Conservation (phyloP, 2,888 invertebrate genomes). For the Xanthorhoe spadicearia region DNA sequence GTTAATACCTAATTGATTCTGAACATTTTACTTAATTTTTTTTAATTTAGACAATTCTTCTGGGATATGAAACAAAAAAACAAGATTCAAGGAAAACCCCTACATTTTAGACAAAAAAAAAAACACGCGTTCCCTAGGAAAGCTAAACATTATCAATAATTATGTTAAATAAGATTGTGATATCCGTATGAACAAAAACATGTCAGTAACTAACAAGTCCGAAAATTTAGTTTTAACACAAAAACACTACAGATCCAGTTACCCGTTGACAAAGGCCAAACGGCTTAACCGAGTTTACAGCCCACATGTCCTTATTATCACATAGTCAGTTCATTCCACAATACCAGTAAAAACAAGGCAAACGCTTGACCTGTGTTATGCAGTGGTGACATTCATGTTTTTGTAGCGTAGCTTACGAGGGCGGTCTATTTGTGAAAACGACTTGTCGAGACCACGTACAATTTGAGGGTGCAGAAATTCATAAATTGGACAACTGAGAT, state of each 20-base stretch:
- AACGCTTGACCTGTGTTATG: constrained; percentile 40
- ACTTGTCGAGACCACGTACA: constrained; percentile 5
- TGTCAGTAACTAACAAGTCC: too few species aligned
- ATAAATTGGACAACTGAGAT: constrained; percentile 8
- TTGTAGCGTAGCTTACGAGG: constrained; percentile 25
- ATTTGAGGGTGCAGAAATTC: neutral
- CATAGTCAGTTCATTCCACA: constrained; percentile 28
- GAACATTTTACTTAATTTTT: too few species aligned
- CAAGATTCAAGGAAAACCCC: too few species aligned
- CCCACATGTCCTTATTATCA: constrained; percentile 30
- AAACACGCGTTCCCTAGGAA: too few species aligned
- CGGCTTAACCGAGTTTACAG: constrained; percentile 22
- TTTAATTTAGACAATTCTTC: too few species aligned
- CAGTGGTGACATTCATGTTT: constrained; percentile 32
- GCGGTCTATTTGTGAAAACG: constrained; percentile 32
- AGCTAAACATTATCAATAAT: too few species aligned
- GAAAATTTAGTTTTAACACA: neutral
- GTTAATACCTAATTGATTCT: too few species aligned
- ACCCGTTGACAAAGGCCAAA: constrained; percentile 8
- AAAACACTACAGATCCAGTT: neutral
- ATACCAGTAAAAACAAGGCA: constrained; percentile 35
- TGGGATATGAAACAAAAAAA: too few species aligned
- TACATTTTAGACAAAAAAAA: too few species aligned
- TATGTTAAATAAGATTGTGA: too few species aligned
- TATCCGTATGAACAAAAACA: too few species aligned